These are phyloP conservation scores for Cheilosia variabilis DNA, from an alignment of 2,888 invertebrate genomes.

Conservation along the genomic window DNA sequence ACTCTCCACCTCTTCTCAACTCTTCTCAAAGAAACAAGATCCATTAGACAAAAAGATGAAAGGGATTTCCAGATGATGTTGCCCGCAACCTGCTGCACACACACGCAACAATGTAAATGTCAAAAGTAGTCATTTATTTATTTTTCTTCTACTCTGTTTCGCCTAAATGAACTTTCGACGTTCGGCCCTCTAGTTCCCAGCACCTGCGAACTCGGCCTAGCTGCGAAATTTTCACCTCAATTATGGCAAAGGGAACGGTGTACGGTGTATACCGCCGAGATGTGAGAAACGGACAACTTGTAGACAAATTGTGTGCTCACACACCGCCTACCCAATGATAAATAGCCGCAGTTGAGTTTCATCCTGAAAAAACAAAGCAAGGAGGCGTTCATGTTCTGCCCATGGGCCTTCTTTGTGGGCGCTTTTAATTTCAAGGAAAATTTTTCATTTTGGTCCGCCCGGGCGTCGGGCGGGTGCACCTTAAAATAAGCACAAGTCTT, in stretches of 20 bases:
- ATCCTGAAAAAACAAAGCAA: slow-evolving; percentile 16
- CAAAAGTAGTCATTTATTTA: slow-evolving; percentile 34
- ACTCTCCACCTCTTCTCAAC: neutral
- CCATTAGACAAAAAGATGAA: slow-evolving; percentile 35
- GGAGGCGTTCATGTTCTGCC: neutral
- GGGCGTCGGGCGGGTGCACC: neutral
- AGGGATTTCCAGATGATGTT: slow-evolving; percentile 32
- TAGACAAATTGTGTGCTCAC: slow-evolving; percentile 37
- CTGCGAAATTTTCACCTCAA: slow-evolving; percentile 47
- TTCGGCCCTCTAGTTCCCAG: neutral
- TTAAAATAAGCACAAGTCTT: slow-evolving; percentile 19
- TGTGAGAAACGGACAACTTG: neutral
- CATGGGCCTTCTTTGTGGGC: slow-evolving; percentile 23
- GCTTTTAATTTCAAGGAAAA: slow-evolving; percentile 46
- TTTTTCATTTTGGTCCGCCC: slow-evolving; percentile 37
- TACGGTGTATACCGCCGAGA: neutral
- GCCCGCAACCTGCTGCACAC: neutral
- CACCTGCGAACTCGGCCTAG: neutral
- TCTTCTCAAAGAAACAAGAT: neutral
- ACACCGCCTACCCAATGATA: slow-evolving; percentile 30
- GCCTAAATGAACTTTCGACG: slow-evolving; percentile 14
- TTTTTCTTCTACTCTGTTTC: slow-evolving; percentile 14
- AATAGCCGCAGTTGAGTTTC: slow-evolving; percentile 34
- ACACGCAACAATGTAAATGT: neutral
- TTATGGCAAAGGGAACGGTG: slow-evolving; percentile 15